Percentiles rank a stretch among this genome's conserved stretches.
Conservation (phyloP, 2,113 vertebrate species). For the Rana temporaria region DNA sequence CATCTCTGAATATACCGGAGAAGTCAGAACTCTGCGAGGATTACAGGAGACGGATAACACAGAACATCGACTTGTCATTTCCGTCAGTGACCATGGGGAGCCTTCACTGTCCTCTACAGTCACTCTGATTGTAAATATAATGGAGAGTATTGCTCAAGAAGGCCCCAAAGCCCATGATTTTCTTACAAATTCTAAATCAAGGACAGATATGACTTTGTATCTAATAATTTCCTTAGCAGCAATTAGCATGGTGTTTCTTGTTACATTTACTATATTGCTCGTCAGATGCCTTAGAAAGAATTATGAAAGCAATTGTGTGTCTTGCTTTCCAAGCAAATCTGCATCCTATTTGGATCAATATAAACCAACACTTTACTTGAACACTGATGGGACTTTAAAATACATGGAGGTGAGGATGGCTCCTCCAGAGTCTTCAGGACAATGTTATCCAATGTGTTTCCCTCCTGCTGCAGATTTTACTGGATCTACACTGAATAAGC, state of each 20-base stretch:
- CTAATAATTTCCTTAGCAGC: conserved; percentile 70
- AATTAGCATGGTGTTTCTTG: conserved; percentile 67
- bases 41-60: conserved; percentile 67
- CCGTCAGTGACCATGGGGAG: conserved; percentile 78
- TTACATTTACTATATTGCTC: conserved; percentile 67
- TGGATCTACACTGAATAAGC: conserved; percentile 83
- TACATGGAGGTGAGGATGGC: conserved; percentile 90
- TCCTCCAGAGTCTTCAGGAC: conserved; percentile 81
- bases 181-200: conserved; percentile 67
- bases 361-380: conserved; percentile 85
- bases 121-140: conserved; percentile 81
- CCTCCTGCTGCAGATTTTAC: conserved; percentile 80
- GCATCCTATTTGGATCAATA: conserved; percentile 79
- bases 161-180: conserved; percentile 70
- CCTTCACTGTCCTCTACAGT: conserved; percentile 81
- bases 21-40: conserved; percentile 69
- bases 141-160: conserved; percentile 76
- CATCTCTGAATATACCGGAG: conserved; percentile 67
- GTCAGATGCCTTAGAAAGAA: conserved; percentile 65
- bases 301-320: conserved; percentile 66
- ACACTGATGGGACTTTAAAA: conserved; percentile 85
- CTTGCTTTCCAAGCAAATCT: conserved; percentile 71
- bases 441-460: conserved; percentile 84
- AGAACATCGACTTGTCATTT: conserved; percentile 67
- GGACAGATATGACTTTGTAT: conserved; percentile 65